phyloP scores from a whole-genome alignment of 53 echinoderm and acorn worm genomes.

The Mesocentrotus franciscanus region DNA sequence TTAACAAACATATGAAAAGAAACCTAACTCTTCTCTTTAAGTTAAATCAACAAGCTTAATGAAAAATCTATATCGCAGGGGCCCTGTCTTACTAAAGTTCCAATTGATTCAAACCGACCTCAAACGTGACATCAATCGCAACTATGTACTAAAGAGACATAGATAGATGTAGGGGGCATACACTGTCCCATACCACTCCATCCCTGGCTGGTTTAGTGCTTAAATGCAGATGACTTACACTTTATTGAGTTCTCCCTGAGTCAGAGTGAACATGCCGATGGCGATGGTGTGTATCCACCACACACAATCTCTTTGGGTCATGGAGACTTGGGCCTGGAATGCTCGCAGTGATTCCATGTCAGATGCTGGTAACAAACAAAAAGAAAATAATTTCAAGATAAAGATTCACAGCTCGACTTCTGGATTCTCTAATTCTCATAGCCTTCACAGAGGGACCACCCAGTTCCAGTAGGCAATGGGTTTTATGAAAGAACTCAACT shows the following conservation, averaged over 20 bases:
- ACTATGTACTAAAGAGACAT: too few species aligned
- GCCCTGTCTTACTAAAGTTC: too few species aligned
- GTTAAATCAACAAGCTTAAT: too few species aligned
- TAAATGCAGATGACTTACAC: conserved; percentile 68
- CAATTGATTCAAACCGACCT: too few species aligned
- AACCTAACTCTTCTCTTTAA: background rate
- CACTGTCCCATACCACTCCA: too few species aligned
- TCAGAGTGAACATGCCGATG: conserved; percentile 86
- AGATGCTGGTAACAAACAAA: conserved; percentile 40
- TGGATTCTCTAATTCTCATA: background rate
- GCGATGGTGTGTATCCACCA: conserved; percentile 97
- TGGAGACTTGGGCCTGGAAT: conserved; percentile 85
- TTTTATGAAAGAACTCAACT: too few species aligned
- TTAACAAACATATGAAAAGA: background rate
- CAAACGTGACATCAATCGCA: too few species aligned
- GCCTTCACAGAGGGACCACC: too few species aligned
- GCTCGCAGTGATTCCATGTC: conserved; percentile 86
- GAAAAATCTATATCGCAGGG: too few species aligned
- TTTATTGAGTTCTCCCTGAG: conserved; percentile 80
- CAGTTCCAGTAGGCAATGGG: too few species aligned
- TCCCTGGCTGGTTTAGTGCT: too few species aligned
- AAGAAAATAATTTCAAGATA: background rate
- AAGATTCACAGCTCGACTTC: background rate
- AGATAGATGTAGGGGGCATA: too few species aligned
- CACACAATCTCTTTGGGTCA: conserved; percentile 94